These are phyloP conservation scores for Hydrochoerus hydrochaeris DNA, from an alignment of 2,113 vertebrate genomes.

Conservation along the genomic window DNA sequence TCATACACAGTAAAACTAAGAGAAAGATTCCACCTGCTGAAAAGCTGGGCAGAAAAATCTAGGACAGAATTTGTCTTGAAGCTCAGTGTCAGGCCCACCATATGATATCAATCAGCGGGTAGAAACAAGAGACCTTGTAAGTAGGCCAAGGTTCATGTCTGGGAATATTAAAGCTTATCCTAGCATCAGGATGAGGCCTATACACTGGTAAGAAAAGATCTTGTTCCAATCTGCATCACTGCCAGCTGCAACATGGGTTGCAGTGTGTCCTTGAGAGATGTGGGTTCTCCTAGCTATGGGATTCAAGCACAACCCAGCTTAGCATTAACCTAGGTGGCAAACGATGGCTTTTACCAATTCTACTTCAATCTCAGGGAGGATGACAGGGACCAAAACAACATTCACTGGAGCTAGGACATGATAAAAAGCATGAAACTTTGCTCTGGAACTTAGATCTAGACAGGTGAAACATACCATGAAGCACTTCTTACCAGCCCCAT, in stretches of 20 bases:
- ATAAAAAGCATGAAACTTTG: background rate
- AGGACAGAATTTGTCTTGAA: background rate
- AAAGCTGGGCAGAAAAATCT: background rate
- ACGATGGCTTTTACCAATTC: background rate
- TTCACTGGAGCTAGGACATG: background rate
- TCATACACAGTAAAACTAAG: background rate
- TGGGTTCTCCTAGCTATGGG: background rate
- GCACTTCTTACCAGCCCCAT: fast-evolving
- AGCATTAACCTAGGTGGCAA: background rate
- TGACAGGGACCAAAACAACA: background rate
- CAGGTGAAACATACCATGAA: background rate
- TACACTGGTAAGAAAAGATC: background rate
- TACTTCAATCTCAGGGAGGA: background rate
- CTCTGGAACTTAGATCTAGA: background rate
- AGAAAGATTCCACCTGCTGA: background rate
- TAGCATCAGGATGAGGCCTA: background rate
- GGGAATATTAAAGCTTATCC: background rate
- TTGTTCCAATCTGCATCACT: background rate
- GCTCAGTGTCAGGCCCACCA: no score
- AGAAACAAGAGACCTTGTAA: background rate
- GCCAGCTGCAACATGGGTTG: no score
- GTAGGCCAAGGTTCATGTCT: background rate
- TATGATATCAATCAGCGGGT: background rate
- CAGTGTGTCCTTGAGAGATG: background rate
- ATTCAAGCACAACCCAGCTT: background rate